Evolutionary conservation across 1,140 invertebrate species (phyloP).

Genomic region (Laupala kohalensis): DNA sequence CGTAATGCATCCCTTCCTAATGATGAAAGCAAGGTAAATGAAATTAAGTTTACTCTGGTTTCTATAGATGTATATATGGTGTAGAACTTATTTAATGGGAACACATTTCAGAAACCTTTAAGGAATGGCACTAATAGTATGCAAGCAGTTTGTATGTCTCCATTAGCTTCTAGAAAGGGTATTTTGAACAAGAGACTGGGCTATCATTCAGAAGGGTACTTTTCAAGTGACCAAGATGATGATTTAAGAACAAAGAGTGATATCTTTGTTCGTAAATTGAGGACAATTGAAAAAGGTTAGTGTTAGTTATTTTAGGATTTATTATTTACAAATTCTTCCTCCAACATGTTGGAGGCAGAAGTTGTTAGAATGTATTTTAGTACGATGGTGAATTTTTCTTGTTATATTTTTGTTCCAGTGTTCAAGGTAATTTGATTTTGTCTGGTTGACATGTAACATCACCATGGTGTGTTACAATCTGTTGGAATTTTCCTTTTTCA

Average conservation of each 20-base stretch:
- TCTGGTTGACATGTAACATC: too few species aligned
- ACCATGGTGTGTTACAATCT: too few species aligned
- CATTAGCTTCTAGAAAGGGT: constrained; percentile 10
- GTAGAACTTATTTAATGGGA: background rate
- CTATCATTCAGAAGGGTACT: constrained; percentile 25
- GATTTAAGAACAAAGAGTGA: constrained; percentile 13
- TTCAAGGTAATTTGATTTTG: too few species aligned
- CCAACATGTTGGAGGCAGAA: background rate
- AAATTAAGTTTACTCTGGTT: background rate
- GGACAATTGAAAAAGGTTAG: constrained; percentile 17
- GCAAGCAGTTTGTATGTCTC: constrained; percentile 15
- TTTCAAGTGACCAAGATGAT: constrained; percentile 26
- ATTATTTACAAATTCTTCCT: background rate
- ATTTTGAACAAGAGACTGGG: constrained; percentile 7
- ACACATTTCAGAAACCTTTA: background rate
- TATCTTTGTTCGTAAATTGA: constrained; percentile 15
- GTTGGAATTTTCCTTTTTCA: too few species aligned
- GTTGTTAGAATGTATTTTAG: too few species aligned
- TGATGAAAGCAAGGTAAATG: constrained; percentile 22
- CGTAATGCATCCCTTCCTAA: constrained; percentile 23
- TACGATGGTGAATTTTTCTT: too few species aligned
- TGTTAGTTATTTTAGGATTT: background rate
- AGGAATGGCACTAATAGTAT: background rate
- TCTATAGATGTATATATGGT: background rate
- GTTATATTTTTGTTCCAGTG: too few species aligned